A percentile compares a stretch with the other conserved stretches of the same genome.
These are phyloP conservation scores for Hirudinaria manillensis DNA, from an alignment of 2,888 invertebrate species.

Conservation along the genomic window DNA sequence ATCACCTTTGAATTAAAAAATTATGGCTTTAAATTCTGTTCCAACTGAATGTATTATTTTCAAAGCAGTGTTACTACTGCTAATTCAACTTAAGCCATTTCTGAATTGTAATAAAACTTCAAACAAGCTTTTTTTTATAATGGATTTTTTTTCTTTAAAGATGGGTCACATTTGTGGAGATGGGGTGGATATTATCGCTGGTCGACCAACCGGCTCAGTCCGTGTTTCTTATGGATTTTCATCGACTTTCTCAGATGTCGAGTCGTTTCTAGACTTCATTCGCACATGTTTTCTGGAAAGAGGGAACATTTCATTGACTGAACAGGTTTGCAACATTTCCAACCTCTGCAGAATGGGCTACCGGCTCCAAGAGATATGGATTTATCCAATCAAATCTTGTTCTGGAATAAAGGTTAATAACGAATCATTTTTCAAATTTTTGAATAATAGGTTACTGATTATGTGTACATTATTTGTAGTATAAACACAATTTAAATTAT, in stretches of 20 bases:
- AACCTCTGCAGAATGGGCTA: not conserved
- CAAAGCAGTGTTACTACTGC: too few relatives aligned
- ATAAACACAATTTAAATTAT: too few relatives aligned
- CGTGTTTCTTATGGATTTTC: slow-evolving; percentile 87
- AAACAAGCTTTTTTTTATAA: too few relatives aligned
- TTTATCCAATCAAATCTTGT: slow-evolving; percentile 89
- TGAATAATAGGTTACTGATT: too few relatives aligned
- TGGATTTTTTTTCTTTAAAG: too few relatives aligned
- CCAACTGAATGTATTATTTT: too few relatives aligned
- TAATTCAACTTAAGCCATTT: too few relatives aligned
- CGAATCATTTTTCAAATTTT: slow-evolving; percentile 14
- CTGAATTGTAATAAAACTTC: too few relatives aligned
- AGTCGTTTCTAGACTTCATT: slow-evolving; percentile 69
- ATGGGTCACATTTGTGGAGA: slow-evolving; percentile 85
- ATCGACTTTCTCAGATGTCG: slow-evolving; percentile 69
- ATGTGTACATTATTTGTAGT: too few relatives aligned
- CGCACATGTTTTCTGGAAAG: slow-evolving; percentile 63
- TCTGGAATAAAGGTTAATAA: slow-evolving; percentile 61
- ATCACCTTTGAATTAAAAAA: not conserved
- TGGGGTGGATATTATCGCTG: slow-evolving; percentile 74
- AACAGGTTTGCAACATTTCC: not conserved
- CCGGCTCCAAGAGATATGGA: slow-evolving; percentile 37
- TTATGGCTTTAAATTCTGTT: not conserved
- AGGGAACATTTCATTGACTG: not conserved
- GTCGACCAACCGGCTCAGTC: slow-evolving; percentile 82